Conservation (phyloP, 2,888 invertebrate genomes). For the Hartigia nigra region DNA sequence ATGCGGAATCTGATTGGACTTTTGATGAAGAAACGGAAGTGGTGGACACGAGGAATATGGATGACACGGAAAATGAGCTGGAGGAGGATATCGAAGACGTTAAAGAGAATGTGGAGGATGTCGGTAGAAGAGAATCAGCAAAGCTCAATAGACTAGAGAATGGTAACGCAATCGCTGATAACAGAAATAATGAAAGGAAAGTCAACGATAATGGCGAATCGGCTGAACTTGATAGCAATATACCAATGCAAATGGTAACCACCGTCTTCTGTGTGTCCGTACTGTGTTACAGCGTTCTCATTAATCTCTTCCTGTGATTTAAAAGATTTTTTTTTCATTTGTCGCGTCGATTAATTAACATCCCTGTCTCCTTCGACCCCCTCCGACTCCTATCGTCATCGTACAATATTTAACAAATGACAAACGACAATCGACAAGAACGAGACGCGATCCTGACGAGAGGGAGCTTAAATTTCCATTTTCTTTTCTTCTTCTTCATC, state of each 20-base stretch:
- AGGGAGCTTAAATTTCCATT: background rate
- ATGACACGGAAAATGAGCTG: background rate
- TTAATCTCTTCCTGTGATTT: conserved; percentile 60
- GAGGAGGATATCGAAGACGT: conserved; percentile 33
- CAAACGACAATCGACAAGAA: background rate
- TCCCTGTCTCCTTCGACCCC: background rate
- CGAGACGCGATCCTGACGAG: background rate
- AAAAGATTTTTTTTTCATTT: conserved; percentile 21
- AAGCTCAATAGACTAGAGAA: background rate
- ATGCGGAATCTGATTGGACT: conserved; percentile 16
- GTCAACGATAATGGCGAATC: conserved; percentile 34
- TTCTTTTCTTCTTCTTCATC: background rate
- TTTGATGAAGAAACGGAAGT: conserved; percentile 12
- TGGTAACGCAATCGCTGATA: conserved; percentile 24
- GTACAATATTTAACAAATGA: background rate
- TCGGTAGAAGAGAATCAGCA: background rate
- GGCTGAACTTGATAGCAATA: conserved; percentile 51
- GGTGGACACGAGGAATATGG: conserved; percentile 3
- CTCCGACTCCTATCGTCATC: background rate
- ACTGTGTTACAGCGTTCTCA: conserved; percentile 65
- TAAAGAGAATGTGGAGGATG: background rate
- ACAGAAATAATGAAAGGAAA: conserved; percentile 18
- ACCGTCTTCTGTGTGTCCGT: conserved; percentile 65
- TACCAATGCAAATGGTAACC: conserved; percentile 65
- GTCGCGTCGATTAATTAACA: conserved; percentile 24